Evolutionary conservation across 2,113 vertebrate species (phyloP).

Genomic region (Phalacrocorax aristotelis): DNA sequence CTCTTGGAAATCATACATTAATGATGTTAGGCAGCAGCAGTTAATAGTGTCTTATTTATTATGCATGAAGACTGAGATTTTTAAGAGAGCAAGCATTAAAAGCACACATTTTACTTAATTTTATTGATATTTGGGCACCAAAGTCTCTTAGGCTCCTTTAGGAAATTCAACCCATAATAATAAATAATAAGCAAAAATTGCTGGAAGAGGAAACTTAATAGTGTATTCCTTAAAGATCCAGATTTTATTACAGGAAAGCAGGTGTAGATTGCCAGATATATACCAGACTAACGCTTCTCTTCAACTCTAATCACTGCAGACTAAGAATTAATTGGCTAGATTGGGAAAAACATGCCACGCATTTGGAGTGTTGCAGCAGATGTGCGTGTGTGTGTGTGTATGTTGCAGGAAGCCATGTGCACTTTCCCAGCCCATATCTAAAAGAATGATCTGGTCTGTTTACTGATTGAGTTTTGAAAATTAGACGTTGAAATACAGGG

Average conservation of each 20-base stretch:
- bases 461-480: not conserved
- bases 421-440: not conserved
- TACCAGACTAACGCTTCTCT: not conserved
- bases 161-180: not conserved
- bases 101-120: conserved; percentile 8
- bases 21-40: not conserved
- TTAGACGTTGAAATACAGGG: not conserved
- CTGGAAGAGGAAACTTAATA: not conserved
- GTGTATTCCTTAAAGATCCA: not conserved
- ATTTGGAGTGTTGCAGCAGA: not conserved
- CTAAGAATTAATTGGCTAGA: not conserved
- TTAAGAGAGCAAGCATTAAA: not conserved
- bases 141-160: not conserved
- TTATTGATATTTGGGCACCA: not conserved
- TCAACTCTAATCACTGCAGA: not conserved
- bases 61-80: conserved; percentile 3
- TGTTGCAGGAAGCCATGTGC: not conserved
- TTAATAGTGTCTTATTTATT: conserved; percentile 29
- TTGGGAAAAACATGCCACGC: not conserved
- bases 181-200: conserved; percentile 12
- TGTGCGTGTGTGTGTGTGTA: not conserved
- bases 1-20: conserved; percentile 6
- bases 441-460: not conserved
- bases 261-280: not conserved
- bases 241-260: not conserved